These are phyloP conservation scores for Scophthalmus maximus DNA, from an alignment of 2,113 vertebrate genomes.

Conservation along the genomic window DNA sequence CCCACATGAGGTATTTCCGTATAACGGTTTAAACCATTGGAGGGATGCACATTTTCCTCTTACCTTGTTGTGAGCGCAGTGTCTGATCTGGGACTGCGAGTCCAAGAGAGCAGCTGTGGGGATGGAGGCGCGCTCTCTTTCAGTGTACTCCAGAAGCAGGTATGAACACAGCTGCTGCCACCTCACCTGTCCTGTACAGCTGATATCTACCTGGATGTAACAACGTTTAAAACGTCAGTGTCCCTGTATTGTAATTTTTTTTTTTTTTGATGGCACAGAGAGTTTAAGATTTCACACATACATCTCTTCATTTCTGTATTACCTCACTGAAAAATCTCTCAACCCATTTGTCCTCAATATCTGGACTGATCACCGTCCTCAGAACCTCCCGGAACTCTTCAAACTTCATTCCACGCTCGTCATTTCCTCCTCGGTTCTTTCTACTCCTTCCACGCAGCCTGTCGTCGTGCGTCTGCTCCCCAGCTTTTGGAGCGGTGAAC, in stretches of 20 bases:
- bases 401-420: slow-evolving; percentile 41
- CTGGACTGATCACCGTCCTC: slow-evolving; percentile 48
- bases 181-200: slow-evolving; percentile 54
- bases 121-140: slow-evolving; percentile 50
- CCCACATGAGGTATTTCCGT: too few relatives aligned
- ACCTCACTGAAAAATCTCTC: slow-evolving; percentile 74
- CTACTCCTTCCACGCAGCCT: not conserved
- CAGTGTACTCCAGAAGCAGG: slow-evolving; percentile 72
- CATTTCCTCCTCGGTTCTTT: slow-evolving; percentile 5
- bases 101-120: slow-evolving; percentile 51
- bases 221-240: not conserved
- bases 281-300: not conserved
- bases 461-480: not conserved
- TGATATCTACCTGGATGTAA: slow-evolving; percentile 60
- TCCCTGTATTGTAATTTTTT: not conserved
- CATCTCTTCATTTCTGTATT: slow-evolving; percentile 2
- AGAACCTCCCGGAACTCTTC: slow-evolving; percentile 68
- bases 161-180: slow-evolving; percentile 71
- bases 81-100: slow-evolving; percentile 54
- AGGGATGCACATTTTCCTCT: not conserved
- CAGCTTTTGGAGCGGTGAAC: slow-evolving; percentile 37
- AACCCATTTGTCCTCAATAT: slow-evolving; percentile 45
- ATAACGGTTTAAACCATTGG: too few relatives aligned
- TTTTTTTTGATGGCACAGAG: not conserved
- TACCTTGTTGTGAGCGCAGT: slow-evolving; percentile 73